A percentile compares a stretch with the other conserved stretches of the same genome.
These are phyloP conservation scores for Rhinogobius similis DNA, from an alignment of 2,113 vertebrate species.

Conservation along the genomic window DNA sequence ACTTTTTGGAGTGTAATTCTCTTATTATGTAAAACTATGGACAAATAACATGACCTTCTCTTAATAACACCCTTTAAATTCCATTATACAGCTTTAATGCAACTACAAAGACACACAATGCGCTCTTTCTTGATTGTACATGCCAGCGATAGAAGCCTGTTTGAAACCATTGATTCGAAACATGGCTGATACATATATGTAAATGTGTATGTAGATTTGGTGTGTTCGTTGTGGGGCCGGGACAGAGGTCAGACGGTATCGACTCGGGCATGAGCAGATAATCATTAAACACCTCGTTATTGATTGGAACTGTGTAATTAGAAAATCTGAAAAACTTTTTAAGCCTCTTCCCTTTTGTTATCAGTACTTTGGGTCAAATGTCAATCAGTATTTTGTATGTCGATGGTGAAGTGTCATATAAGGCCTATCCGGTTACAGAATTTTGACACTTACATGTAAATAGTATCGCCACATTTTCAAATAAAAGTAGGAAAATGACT, in stretches of 20 bases:
- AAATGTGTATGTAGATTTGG: not conserved
- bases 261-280: conserved; percentile 38
- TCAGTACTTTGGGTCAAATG: not conserved
- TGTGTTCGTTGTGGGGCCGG: not conserved
- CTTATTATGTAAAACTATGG: not conserved
- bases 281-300: conserved; percentile 50
- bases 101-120: not conserved
- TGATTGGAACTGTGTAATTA: conserved; percentile 30
- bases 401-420: too few species aligned
- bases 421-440: too few species aligned
- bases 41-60: conserved; percentile 2
- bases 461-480: not conserved
- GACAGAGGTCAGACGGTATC: conserved; percentile 41
- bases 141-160: not conserved
- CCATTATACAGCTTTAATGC: not conserved
- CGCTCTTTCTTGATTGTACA: not conserved
- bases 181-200: not conserved
- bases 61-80: not conserved
- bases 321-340: conserved; percentile 23
- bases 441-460: too few species aligned
- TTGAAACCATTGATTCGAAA: not conserved
- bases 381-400: not conserved
- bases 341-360: not conserved
- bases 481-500: too few species aligned
- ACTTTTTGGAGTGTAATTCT: not conserved